These are phyloP conservation scores for Parotocinclus haroldoi DNA, from an alignment of 2,797 vertebrate species.

Conservation along the genomic window DNA sequence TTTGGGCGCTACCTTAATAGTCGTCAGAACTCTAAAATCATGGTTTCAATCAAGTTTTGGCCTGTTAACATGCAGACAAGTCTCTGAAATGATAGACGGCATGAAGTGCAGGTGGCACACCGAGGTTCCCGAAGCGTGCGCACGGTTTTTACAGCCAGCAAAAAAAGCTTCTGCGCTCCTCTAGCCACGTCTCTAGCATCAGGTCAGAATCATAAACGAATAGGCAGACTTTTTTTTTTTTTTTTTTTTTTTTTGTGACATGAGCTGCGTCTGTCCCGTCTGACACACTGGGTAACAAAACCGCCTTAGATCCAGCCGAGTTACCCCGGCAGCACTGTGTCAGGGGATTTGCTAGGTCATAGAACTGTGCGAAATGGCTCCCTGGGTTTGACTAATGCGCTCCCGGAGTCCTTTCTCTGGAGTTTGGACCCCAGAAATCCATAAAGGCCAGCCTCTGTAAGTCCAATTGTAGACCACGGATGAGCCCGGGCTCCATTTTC, in stretches of 20 bases:
- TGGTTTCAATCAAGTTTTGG: too few species aligned
- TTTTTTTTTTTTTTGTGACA: constrained; percentile 38
- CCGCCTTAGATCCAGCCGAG: constrained; percentile 44
- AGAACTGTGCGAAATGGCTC: constrained; percentile 43
- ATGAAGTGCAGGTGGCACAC: constrained; percentile 37
- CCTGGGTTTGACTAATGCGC: constrained; percentile 45
- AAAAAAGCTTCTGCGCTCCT: constrained; percentile 35
- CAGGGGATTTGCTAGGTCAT: constrained; percentile 49
- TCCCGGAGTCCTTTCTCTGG: constrained; percentile 34
- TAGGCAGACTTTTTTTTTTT: constrained; percentile 36
- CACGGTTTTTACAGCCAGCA: constrained; percentile 37
- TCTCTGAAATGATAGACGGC: constrained; percentile 17
- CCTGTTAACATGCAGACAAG: constrained; percentile 15
- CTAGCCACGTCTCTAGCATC: constrained; percentile 35
- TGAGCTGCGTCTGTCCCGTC: constrained; percentile 35
- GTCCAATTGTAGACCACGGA: constrained; percentile 19
- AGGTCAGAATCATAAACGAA: constrained; percentile 45
- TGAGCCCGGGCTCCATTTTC: constrained; percentile 16
- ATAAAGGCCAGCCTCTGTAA: constrained; percentile 42
- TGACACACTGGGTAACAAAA: constrained; percentile 48
- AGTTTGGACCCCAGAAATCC: constrained; percentile 38
- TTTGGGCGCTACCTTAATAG: too few species aligned
- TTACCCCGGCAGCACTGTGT: constrained; percentile 42
- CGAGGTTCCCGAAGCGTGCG: constrained; percentile 28
- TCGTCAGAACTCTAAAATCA: too few species aligned